Conservation (phyloP, 2,113 vertebrate species). For the Malaclemys terrapin region DNA sequence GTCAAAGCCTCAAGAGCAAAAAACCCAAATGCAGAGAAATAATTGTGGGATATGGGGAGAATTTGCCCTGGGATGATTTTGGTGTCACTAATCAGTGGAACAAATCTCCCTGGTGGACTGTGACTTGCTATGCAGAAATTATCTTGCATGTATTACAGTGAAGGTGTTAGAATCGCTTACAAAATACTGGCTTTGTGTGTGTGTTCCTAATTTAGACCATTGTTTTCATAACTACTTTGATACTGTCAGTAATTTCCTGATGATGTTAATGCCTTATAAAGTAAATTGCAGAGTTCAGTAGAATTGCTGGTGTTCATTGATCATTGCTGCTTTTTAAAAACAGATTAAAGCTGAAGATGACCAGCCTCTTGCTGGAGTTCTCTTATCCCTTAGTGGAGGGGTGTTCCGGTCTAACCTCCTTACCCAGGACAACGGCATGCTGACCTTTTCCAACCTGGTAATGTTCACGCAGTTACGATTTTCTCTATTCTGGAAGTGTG, state of each 20-base stretch:
- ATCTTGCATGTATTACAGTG: background rate
- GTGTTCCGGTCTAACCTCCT: conserved; percentile 96
- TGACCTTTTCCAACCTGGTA: conserved; percentile 97
- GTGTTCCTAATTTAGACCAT: background rate
- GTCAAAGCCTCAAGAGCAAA: background rate
- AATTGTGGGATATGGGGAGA: background rate
- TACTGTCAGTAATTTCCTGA: background rate
- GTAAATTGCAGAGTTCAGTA: background rate
- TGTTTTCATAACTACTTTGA: background rate
- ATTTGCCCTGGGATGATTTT: background rate
- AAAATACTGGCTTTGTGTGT: background rate
- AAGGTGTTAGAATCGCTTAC: background rate
- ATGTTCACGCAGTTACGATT: background rate
- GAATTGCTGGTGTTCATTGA: fast-evolving
- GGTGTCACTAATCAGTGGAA: background rate
- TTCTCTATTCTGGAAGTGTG: background rate
- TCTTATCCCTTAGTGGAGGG: conserved; percentile 95
- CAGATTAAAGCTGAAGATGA: conserved; percentile 94
- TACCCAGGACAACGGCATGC: conserved; percentile 94
- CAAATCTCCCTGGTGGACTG: background rate
- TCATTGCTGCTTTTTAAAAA: background rate
- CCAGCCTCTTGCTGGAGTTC: conserved; percentile 92
- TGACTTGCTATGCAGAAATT: background rate
- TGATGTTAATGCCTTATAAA: background rate
- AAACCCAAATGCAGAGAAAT: background rate